Evolutionary conservation across 2,797 vertebrate species (phyloP), one percentile per base, ranked within the genome.

Genomic region (Gallinago stenura): DNA sequence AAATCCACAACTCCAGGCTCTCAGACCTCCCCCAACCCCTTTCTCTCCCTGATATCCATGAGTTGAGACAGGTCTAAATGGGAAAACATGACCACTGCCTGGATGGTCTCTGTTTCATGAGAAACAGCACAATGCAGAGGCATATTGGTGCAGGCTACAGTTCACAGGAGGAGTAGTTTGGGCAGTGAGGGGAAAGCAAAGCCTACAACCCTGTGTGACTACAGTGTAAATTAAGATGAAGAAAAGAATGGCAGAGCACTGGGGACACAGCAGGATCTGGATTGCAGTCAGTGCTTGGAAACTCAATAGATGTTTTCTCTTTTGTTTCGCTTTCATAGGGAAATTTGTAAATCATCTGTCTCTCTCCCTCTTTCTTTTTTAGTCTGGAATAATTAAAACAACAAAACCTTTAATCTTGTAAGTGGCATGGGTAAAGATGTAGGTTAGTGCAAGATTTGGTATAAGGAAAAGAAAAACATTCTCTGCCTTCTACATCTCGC

Each of bases 401-500:
- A 31, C 6, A 68, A 61, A 66, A 72, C 8, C 3, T 43, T 45
- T 57, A 45, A 54, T 72, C 51, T 56, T 3, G 0, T 66, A 83
- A 87, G 18, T 81, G 39, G 8, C 12, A 69, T 89, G 19, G 8
- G 11, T 69, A 20, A 62, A 91, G 84, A 80, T 35, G 3, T 53
- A 70, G 20, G 21, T 71, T 65, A 62, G 13, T 60, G 43, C 54
- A 96, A 84, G 12, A 12, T 18, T 60, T 37, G 14, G 10, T 54
- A 30, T 68, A 65, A 69, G 46, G 16, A 5, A 28, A 62, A 78
- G 78, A 64, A 18, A 1, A 25, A 8, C 10, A 3, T 25, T 71
- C 20, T 83, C 20, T 80, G 15, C 16, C 7, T 17, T 71, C 8
- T 62, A n/a, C 50, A 37, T n/a, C n/a, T 83, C 0, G 0, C 39